Conservation (phyloP, 2,113 vertebrate species). For the Cairina moschata region DNA sequence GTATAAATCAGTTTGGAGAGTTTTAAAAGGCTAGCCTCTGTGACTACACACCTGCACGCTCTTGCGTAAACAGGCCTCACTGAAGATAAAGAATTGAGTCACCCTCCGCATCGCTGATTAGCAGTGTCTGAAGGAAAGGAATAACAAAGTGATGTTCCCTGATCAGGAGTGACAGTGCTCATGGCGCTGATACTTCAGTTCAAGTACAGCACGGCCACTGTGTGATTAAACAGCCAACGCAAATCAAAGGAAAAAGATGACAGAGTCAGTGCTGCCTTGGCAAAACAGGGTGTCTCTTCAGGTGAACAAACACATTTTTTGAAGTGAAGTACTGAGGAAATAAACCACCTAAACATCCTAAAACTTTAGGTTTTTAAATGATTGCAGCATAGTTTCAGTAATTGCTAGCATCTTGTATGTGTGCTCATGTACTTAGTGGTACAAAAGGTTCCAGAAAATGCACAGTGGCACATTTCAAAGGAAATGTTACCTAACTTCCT, state of each 20-base stretch:
- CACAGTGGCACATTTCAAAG: background rate
- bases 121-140: background rate
- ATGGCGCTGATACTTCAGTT: background rate
- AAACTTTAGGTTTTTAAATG: background rate
- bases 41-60: background rate
- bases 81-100: conserved; percentile 39
- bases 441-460: background rate
- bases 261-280: background rate
- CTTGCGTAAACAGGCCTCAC: background rate
- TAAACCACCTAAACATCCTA: background rate
- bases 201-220: background rate
- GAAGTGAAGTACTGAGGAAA: background rate
- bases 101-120: conserved; percentile 7
- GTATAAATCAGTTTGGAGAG: background rate
- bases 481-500: background rate
- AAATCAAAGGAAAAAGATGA: background rate
- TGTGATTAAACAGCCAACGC: background rate
- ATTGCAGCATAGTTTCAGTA: background rate
- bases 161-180: background rate
- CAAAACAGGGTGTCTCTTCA: background rate
- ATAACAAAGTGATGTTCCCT: background rate
- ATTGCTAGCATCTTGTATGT: background rate
- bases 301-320: background rate
- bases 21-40: background rate
- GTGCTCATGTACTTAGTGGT: background rate